Percentiles rank a stretch among this genome's conserved stretches.
Conservation (phyloP, 2,888 invertebrate genomes). For the Nemotelus pantherinus region DNA sequence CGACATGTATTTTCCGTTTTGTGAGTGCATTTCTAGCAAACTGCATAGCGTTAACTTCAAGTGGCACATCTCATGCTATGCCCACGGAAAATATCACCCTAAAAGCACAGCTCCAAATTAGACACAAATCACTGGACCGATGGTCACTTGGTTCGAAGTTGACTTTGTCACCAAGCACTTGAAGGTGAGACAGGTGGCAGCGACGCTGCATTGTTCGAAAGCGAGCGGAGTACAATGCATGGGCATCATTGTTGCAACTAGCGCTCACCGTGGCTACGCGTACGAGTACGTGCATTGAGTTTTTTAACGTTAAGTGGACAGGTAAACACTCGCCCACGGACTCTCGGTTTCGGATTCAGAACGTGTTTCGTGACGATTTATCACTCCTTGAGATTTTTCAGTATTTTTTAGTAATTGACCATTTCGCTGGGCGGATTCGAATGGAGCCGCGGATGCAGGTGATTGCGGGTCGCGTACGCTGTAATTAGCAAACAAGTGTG, state of each 20-base stretch:
- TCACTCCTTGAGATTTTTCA: neutral
- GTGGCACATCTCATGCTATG: conserved; percentile 23
- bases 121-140: conserved; percentile 15
- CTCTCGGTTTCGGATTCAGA: conserved; percentile 7
- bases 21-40: conserved; percentile 8
- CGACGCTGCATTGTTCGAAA: conserved; percentile 26
- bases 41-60: conserved; percentile 16
- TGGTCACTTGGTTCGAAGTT: conserved; percentile 7
- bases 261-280: conserved; percentile 29
- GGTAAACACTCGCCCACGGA: conserved; percentile 41
- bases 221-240: neutral
- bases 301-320: conserved; percentile 33
- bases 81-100: conserved; percentile 14
- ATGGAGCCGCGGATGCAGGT: conserved; percentile 6
- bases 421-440: conserved; percentile 26
- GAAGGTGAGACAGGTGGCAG: conserved; percentile 24
- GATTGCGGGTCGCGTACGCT: conserved; percentile 20
- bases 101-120: conserved; percentile 11
- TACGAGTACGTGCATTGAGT: conserved; percentile 32
- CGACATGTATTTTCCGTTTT: conserved; percentile 22
- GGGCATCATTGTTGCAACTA: conserved; percentile 10
- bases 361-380: conserved; percentile 34
- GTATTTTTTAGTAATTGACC: conserved; percentile 32
- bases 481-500: conserved; percentile 33
- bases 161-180: neutral